Conservation (phyloP, 2,888 invertebrate genomes). For the Phragmatobia fuliginosa region DNA sequence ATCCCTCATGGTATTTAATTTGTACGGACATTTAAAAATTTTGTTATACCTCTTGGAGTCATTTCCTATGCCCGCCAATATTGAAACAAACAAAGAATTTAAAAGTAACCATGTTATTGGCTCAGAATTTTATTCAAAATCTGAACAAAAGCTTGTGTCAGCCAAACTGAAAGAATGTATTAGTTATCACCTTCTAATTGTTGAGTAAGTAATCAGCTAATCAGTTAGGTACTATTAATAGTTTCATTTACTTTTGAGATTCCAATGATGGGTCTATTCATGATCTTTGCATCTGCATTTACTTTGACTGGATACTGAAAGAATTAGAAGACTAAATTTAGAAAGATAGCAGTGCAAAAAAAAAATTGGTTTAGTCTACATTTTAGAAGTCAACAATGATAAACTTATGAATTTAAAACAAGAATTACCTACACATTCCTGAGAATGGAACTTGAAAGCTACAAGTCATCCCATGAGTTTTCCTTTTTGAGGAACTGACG, state of each 20-base stretch:
- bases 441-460: too few species aligned
- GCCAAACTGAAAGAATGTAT: constrained; percentile 38
- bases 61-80: constrained; percentile 37
- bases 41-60: constrained; percentile 3
- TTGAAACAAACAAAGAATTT: neutral
- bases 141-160: constrained; percentile 31
- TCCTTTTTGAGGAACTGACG: too few species aligned
- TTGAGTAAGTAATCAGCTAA: constrained; percentile 8
- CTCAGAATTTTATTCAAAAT: constrained; percentile 19
- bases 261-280: neutral
- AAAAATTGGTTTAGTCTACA: too few species aligned
- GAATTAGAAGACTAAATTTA: too few species aligned
- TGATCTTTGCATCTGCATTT: too few species aligned
- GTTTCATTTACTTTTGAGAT: constrained; percentile 22
- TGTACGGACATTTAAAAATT: constrained; percentile 13
- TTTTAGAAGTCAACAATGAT: too few species aligned
- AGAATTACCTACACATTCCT: too few species aligned
- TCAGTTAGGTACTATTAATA: too few species aligned
- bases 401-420: too few species aligned
- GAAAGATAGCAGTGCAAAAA: too few species aligned
- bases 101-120: neutral
- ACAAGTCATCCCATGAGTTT: too few species aligned
- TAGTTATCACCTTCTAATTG: constrained; percentile 11
- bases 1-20: constrained; percentile 45
- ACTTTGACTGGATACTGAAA: too few species aligned